Evolutionary conservation across 2,888 invertebrate species (phyloP), one percentile per base, ranked within the genome.

Genomic region (Muscina levida): DNA sequence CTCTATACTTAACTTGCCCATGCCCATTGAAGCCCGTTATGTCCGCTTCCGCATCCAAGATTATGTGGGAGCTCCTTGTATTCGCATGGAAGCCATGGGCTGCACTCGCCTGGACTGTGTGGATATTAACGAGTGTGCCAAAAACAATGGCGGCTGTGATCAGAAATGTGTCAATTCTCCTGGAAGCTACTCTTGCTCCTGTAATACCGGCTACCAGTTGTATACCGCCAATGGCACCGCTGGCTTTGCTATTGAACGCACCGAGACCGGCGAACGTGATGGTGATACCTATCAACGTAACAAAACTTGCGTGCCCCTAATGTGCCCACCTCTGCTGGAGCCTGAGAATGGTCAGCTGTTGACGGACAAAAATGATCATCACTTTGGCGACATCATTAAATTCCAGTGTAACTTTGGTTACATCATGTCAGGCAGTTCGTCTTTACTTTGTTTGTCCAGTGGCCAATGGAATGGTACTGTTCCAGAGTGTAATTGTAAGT

Each of bases 341-440:
- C 97, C 97, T 0, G 96, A 97, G 89, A 97, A 97, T 89, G 97
- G 97, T 74, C 93, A 95, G 85, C 91, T 97, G 31, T 89, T 97
- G 8, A 94, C 97, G 0, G 97, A 96, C 0, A 95, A 96, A 86
- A 92, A 92, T 72, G 92, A 94, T 86, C 97, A 95, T 88, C 97
- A 97, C 88, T 98, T 97, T 87, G 97, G 97, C 0, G 97, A 98
- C 89, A 92, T 96, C 51, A 94, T 97, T 0, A 94, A 94, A 83
- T 98, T 98, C 93, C 97, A 97, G 87, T 98, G 98, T 88, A 94
- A 97, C 86, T 98, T 98, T 90, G 98, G 98, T 17, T 97, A 96
- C 88, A 95, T 97, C 0, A 95, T 98, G 93, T 94, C 95, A 77
- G 98, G 98, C 67, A 95, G 96, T 66, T 93, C 96, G 0, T 94